These are phyloP conservation scores for Hylia prasina DNA, from an alignment of 2,113 vertebrate species.

Conservation along the genomic window DNA sequence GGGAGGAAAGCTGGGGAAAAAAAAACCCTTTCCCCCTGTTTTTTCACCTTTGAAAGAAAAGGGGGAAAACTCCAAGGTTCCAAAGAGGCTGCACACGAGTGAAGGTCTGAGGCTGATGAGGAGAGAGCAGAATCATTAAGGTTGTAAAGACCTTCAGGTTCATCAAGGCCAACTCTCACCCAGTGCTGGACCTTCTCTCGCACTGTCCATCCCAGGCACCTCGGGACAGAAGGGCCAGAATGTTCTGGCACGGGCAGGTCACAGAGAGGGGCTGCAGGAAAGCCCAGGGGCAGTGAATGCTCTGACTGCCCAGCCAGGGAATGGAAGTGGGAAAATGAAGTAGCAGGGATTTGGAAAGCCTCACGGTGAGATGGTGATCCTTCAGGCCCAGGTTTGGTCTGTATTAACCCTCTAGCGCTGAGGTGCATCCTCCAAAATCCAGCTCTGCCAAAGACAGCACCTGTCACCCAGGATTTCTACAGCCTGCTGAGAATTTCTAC, in stretches of 20 bases:
- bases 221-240: background rate
- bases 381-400: background rate
- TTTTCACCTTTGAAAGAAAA: background rate
- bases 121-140: background rate
- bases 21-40: no score
- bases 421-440: background rate
- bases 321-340: background rate
- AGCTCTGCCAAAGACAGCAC: background rate
- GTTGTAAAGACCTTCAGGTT: background rate
- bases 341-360: background rate
- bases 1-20: background rate
- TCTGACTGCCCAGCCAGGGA: background rate
- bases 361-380: fast-evolving
- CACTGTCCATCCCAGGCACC: background rate
- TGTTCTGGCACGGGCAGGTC: background rate
- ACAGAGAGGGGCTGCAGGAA: background rate
- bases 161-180: background rate
- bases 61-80: background rate
- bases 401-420: background rate
- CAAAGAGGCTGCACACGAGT: background rate
- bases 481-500: no score
- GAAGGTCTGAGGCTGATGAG: background rate
- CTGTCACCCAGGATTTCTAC: no score
- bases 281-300: fast-evolving
- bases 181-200: background rate